Percentiles rank a stretch among this genome's conserved stretches.
Conservation (phyloP, 2,797 vertebrate species). For the Cyclura pinguis region DNA sequence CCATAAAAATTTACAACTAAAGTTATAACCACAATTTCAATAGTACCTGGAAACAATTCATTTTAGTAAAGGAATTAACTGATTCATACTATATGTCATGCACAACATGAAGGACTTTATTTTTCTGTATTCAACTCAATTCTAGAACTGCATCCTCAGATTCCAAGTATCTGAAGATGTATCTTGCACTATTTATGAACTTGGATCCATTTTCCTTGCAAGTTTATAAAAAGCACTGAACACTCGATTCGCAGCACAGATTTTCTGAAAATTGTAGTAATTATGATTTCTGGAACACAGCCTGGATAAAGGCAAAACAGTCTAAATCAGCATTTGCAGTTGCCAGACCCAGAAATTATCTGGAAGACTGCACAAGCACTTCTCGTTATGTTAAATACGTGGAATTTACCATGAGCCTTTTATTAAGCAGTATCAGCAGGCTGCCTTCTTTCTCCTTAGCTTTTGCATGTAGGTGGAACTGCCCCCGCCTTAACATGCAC, state of each 20-base stretch:
- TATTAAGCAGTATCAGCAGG: not conserved
- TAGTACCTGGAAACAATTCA: not conserved
- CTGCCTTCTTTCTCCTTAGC: not conserved
- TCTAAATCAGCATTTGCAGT: slow-evolving; percentile 25
- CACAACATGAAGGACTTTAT: slow-evolving; percentile 11
- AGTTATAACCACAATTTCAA: too few relatives aligned
- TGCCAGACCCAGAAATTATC: slow-evolving; percentile 30
- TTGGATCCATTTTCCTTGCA: not conserved
- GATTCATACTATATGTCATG: not conserved
- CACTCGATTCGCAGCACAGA: slow-evolving; percentile 42
- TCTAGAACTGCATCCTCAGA: not conserved
- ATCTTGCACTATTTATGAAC: not conserved
- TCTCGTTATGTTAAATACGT: slow-evolving; percentile 17
- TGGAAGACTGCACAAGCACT: slow-evolving; percentile 9
- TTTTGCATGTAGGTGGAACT: slow-evolving; percentile 1
- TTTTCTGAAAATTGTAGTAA: slow-evolving; percentile 52
- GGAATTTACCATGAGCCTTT: slow-evolving; percentile 10
- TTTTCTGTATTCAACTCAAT: not conserved
- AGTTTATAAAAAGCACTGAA: slow-evolving; percentile 19
- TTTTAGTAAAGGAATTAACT: not conserved
- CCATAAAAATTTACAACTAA: too few relatives aligned
- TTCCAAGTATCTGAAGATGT: not conserved
- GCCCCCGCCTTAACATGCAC: not conserved
- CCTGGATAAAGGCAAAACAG: not conserved
- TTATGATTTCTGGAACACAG: slow-evolving; percentile 33